Conservation (phyloP, 2,888 invertebrate genomes). For the Himalopsyche anomala region DNA sequence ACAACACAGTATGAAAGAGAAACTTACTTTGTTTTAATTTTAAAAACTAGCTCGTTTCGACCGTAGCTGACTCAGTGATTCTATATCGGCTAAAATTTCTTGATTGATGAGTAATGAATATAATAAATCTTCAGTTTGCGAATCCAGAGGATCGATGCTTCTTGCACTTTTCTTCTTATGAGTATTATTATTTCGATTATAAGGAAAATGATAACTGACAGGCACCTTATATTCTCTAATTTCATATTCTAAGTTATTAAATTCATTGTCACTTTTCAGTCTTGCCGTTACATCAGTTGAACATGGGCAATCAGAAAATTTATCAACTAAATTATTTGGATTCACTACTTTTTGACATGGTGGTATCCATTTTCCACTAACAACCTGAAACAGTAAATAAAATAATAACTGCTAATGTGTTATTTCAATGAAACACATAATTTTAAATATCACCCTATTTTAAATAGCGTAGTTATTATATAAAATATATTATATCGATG, state of each 20-base stretch:
- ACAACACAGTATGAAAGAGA: too few species aligned
- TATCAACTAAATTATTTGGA: not conserved
- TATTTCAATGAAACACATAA: too few species aligned
- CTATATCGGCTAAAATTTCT: constrained; percentile 6
- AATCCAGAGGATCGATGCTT: not conserved
- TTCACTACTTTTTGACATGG: constrained; percentile 57
- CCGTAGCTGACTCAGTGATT: not conserved
- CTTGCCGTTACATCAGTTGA: not conserved
- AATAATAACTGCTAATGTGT: too few species aligned
- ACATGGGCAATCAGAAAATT: not conserved
- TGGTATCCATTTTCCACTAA: constrained; percentile 60
- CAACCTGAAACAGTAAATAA: constrained; percentile 50
- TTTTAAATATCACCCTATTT: too few species aligned
- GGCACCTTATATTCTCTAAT: too few species aligned
- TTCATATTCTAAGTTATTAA: too few species aligned
- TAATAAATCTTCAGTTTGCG: not conserved
- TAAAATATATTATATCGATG: too few species aligned
- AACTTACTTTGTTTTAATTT: not conserved
- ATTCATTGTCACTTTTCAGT: not conserved
- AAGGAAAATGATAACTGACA: not conserved
- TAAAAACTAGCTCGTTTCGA: not conserved
- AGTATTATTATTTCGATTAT: not conserved
- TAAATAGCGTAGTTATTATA: too few species aligned
- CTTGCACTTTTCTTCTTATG: not conserved
- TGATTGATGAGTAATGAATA: not conserved